These are phyloP conservation scores for Pseudocheirus occidentalis DNA, from an alignment of 2,797 vertebrate species.

Conservation along the genomic window DNA sequence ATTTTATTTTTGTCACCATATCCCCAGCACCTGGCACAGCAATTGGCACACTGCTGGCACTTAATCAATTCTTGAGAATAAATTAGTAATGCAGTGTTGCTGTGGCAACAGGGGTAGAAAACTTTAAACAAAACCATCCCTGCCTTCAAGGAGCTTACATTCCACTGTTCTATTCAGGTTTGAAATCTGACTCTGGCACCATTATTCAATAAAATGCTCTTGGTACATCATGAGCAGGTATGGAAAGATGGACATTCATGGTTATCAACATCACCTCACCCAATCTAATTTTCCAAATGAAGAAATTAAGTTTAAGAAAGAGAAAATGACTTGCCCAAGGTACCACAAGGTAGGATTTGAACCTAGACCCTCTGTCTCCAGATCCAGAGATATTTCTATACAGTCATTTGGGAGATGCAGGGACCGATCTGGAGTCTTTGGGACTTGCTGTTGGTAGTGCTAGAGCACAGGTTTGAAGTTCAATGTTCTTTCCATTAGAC, in stretches of 20 bases:
- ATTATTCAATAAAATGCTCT: not conserved
- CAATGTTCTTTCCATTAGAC: not conserved
- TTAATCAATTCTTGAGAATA: not conserved
- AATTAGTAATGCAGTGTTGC: not conserved
- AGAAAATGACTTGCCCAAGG: not conserved
- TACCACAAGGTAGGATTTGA: not conserved
- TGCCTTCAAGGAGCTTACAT: not conserved
- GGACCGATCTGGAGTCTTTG: accelerated
- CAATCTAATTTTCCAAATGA: not conserved
- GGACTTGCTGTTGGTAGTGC: not conserved
- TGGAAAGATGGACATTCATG: not conserved
- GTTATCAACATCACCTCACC: not conserved
- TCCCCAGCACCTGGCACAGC: not conserved
- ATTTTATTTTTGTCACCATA: not conserved
- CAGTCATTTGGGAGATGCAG: not conserved
- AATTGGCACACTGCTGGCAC: not conserved
- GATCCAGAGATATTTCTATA: not conserved
- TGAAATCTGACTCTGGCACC: not conserved
- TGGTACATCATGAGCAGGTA: not conserved
- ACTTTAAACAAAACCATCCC: not conserved
- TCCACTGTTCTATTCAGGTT: not conserved
- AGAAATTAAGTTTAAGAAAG: not conserved
- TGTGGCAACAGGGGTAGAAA: not conserved
- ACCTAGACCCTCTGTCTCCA: not conserved
- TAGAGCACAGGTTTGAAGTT: not conserved